Evolutionary conservation across 1,140 invertebrate species (phyloP), one percentile per base, ranked within the genome.

Genomic region (Sinonovacula constricta): DNA sequence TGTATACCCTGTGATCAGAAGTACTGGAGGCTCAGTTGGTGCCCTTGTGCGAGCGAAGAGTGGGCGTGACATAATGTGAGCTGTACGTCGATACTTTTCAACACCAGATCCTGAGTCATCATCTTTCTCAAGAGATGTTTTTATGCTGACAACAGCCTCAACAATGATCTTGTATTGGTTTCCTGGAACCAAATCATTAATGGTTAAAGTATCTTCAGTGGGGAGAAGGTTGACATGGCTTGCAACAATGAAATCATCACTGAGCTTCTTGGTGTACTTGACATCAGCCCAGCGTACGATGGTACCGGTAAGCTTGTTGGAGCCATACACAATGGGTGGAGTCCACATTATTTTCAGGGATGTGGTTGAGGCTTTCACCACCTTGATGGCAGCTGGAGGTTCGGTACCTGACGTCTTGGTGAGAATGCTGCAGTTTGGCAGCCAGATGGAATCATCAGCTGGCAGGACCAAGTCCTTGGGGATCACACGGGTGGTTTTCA

Each of bases 141-240:
- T 91, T 10, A 91, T 81, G 80, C 90, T 91, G 15, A 91, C 90
- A 12, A 91, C 88, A 26, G 90, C 88, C 71, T 91, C 91, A 4
- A 91, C 87, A 28, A 88, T 85, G 30, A 91, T 81, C 67, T 84
- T 86, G 69, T 91, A 91, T 81, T 88, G 85, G 31, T 81, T 83
- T 62, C 90, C 89, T 24, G 88, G 85, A 18, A 78, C 54, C 5
- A 91, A 83, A 63, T 86, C 86, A 24, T 86, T 79, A 34, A 91
- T 86, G 15, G 82, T 86, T 3, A 88, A 72, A 3, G 76, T 84
- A 68, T 87, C 86, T 18, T 88, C 88, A 36, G 84, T 85, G 14
- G 88, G 81, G 5, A 87, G 71, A 10, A 91, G 75, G 56, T 85
- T 88, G 4, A 86, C 75, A 79, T 90, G 87, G 71, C 85, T 84